phyloP scores from a whole-genome alignment of 2,797 vertebrate genomes.

The Myripristis jacobus region DNA sequence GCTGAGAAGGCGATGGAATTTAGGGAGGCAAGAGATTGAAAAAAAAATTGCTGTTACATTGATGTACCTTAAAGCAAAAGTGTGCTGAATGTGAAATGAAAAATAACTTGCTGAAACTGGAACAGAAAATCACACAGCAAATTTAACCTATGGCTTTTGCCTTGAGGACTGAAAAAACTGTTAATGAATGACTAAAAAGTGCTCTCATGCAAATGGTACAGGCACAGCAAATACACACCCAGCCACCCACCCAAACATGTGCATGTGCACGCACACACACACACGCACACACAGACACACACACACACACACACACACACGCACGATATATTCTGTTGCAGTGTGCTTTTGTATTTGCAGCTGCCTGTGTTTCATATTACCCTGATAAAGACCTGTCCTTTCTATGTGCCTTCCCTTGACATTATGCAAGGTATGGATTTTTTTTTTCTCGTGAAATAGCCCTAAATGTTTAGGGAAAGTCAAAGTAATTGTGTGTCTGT shows the following conservation, averaged over 20 bases:
- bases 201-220: slow-evolving; percentile 9
- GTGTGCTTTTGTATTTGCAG: slow-evolving; percentile 7
- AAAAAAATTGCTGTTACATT: slow-evolving; percentile 7
- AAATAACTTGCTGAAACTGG: slow-evolving; percentile 25
- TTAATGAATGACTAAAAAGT: slow-evolving; percentile 34
- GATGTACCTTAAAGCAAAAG: slow-evolving; percentile 17
- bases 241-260: not conserved
- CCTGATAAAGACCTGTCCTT: slow-evolving; percentile 36
- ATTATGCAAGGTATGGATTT: slow-evolving; percentile 42
- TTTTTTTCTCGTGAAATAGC: slow-evolving; percentile 18
- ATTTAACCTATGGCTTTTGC: slow-evolving; percentile 33
- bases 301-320: slow-evolving; percentile 1
- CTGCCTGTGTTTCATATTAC: slow-evolving; percentile 27
- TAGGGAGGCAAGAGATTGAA: not conserved
- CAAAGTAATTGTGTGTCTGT: slow-evolving; percentile 51
- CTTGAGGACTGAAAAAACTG: slow-evolving; percentile 9
- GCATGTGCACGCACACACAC: not conserved
- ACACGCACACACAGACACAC: not conserved
- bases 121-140: slow-evolving; percentile 30
- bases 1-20: slow-evolving; percentile 24
- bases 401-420: slow-evolving; percentile 27
- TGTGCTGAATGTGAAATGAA: slow-evolving; percentile 29
- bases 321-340: not conserved
- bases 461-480: slow-evolving; percentile 47
- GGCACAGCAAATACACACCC: slow-evolving; percentile 23